Evolutionary conservation across 1,140 invertebrate genomes (phyloP), one percentile per base, ranked within the genome.

Genomic region (Drosophila pruinosa): DNA sequence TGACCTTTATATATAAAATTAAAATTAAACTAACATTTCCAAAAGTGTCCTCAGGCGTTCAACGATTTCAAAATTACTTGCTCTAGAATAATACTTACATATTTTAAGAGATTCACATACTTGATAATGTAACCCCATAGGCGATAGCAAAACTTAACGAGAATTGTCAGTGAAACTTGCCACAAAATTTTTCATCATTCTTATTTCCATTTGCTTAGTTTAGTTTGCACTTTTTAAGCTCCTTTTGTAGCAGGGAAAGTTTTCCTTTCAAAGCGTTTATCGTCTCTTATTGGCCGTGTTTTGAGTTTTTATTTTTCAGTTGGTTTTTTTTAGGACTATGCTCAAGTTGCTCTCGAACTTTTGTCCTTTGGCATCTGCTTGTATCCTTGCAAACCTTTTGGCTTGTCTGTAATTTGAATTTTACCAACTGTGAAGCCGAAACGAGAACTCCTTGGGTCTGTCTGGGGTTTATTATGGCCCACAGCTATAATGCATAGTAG

Each of bases 351-450:
- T 62, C 71, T 65, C 53, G 67, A 76, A 82, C 78, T 82, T 81
- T 82, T 78, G 58, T 63, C 64, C 75, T 81, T 81, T 69, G 69
- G 38, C 63, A 67, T 22, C 36, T 64, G 69, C 64, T 8, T 69
- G 47, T 10, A 22, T 24, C 19, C 45, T 72, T 68, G 58, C 80
- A 72, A n/a, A 72, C 80, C 75, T 85, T 78, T 79, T 64, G 67
- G 72, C 53, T 54, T 52, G 45, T 15, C 79, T 83, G 78, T 86
- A 86, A 86, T 86, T 86, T 86, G 82, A 86, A 88, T 86, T 78
- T 88, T 75, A 69, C 77, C 64, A 81, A 88, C 81, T 86, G 81
- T 86, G 64, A 88, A 80, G 74, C 54, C 43, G n/a, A 19, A 59
- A 38, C 15, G 4, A 19, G 43, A 19, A 8, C 57, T 24, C n/a